Evolutionary conservation across 2,888 invertebrate species (phyloP).

Genomic region (Parasteatoda lunata): DNA sequence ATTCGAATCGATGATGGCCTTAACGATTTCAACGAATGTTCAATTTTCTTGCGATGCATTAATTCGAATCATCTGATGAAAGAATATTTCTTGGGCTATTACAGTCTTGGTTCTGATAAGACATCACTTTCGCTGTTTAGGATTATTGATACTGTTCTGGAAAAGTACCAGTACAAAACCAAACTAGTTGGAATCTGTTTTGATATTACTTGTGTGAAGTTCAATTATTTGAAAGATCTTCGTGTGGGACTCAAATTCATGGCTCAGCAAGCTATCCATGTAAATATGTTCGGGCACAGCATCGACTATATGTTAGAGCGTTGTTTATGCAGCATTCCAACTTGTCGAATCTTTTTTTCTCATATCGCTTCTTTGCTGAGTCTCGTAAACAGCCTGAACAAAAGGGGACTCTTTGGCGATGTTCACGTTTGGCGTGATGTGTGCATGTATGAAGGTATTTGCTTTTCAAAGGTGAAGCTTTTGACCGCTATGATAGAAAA

Average conservation of each 20-base stretch:
- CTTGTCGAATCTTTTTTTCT: background rate
- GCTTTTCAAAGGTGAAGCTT: background rate
- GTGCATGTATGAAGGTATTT: background rate
- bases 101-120: background rate
- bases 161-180: background rate
- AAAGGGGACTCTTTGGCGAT: background rate
- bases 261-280: background rate
- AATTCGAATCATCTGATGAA: background rate
- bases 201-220: background rate
- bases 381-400: background rate
- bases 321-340: background rate
- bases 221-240: background rate
- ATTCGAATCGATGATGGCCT: background rate
- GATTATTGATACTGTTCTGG: background rate
- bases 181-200: background rate
- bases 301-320: background rate
- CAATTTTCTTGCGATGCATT: background rate
- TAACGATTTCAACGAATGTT: background rate
- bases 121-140: background rate
- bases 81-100: background rate
- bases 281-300: background rate
- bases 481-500: background rate
- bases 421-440: background rate
- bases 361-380: background rate
- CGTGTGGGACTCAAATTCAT: background rate